Evolutionary conservation across 2,888 invertebrate species (phyloP), one percentile per base, ranked within the genome.

Genomic region (Ceraclea dissimilis): DNA sequence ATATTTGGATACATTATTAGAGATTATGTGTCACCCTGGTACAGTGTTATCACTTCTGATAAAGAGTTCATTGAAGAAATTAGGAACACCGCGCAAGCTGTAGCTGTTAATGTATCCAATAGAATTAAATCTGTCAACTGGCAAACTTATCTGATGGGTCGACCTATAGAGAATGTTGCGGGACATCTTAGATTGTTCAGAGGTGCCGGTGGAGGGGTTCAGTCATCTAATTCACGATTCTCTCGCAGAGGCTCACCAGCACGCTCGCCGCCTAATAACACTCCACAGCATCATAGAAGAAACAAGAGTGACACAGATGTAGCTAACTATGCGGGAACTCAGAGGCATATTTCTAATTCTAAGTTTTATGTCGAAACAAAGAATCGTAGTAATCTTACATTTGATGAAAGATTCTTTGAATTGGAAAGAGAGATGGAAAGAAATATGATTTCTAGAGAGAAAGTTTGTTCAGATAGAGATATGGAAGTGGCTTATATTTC

Each of bases 121-220:
- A 57, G 81, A 64, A 72, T 90, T 48, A 92, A 92, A 78, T 85
- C 88, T 67, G 87, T 93, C 13, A 92, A 95, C 71, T 93, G 94
- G 91, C 87, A 92, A 65, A 87, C 90, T 34, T 88, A 90, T 65
- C 79, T 94, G 58, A 93, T 94, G 18, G 90, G 90, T 31, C 80
- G 85, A 61, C 79, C 94, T 58, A 92, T 95, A 1, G 94, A 95
- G 71, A 93, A 94, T 72, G 83, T 92, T 62, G 93, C 93, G 1
- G 86, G 89, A 21, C 95, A 95, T 74, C 80, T 95, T 63, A 82
- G 92, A 62, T 74, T 95, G 19, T 95, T 88, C 69, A 83, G 93
- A 64, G 86, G 90, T 68, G 89, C 94, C 0, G 75, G 82, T 66
- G 82, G 75, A 58, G 66, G 81, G 52, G 63, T 76, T 69, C 75